A percentile compares a stretch with the other conserved stretches of the same genome.
Evolutionary conservation across 2,797 vertebrate genomes (phyloP).

Genomic region (Lacerta agilis): DNA sequence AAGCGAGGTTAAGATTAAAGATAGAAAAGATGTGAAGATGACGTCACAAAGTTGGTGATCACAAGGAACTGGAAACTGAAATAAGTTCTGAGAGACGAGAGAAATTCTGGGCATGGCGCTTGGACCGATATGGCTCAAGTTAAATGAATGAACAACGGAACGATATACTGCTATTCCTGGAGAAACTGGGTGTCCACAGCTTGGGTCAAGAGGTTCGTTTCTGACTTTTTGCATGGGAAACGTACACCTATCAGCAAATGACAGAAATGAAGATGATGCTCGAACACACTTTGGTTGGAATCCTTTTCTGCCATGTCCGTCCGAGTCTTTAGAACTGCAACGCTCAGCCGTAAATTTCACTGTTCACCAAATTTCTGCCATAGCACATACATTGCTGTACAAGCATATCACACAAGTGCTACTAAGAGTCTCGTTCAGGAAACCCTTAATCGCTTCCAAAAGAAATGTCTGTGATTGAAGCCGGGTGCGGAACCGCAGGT

Average conservation of each 20-base stretch:
- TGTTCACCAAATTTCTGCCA: not conserved
- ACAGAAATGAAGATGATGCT: not conserved
- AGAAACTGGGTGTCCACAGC: not conserved
- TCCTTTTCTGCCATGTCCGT: too few relatives aligned
- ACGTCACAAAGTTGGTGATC: not conserved
- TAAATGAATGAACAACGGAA: constrained; percentile 8
- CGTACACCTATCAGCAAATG: not conserved
- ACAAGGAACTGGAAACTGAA: not conserved
- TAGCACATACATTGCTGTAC: not conserved
- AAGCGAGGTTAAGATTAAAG: not conserved
- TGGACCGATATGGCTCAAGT: not conserved
- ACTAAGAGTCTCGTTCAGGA: not conserved
- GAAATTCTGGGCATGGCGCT: not conserved
- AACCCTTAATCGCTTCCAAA: not conserved
- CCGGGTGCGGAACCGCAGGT: too few relatives aligned
- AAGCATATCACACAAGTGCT: too few relatives aligned
- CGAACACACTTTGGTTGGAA: too few relatives aligned
- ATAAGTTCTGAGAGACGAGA: not conserved
- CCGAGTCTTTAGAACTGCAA: too few relatives aligned
- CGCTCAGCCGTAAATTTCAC: too few relatives aligned
- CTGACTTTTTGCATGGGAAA: not conserved
- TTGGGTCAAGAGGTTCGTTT: not conserved
- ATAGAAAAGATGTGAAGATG: not conserved
- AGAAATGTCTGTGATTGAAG: not conserved
- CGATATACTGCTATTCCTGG: not conserved